These are phyloP conservation scores for Metaphire vulgaris DNA, from an alignment of 1,140 invertebrate species.

Conservation along the genomic window DNA sequence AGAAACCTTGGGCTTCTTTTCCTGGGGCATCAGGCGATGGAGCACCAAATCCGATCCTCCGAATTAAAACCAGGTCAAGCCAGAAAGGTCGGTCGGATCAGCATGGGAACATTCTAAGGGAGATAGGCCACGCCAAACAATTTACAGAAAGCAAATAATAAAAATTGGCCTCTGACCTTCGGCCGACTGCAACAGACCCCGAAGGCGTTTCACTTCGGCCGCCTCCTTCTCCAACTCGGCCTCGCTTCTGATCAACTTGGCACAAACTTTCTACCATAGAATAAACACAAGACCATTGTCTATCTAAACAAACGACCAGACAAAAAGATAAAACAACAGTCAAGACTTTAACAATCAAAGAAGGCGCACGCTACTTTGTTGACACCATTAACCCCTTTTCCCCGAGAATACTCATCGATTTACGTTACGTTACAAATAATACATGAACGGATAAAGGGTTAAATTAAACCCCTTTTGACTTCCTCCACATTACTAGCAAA, in stretches of 20 bases:
- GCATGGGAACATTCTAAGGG: background rate
- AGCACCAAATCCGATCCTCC: background rate
- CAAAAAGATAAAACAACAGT: too few relatives aligned
- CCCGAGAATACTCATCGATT: background rate
- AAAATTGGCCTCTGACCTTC: background rate
- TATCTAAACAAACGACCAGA: background rate
- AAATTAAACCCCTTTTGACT: too few relatives aligned
- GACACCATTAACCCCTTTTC: background rate
- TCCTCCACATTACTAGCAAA: too few relatives aligned
- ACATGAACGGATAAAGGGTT: too few relatives aligned
- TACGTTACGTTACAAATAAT: background rate
- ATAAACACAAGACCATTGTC: background rate
- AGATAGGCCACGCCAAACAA: too few relatives aligned
- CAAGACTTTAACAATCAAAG: too few relatives aligned
- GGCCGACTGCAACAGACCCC: background rate
- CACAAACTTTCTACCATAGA: background rate
- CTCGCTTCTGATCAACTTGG: background rate
- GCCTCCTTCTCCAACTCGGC: background rate
- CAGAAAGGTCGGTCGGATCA: background rate
- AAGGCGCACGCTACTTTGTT: too few relatives aligned
- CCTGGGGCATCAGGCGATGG: background rate
- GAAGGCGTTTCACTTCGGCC: background rate
- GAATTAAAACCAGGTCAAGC: too few relatives aligned
- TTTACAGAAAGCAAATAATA: background rate
- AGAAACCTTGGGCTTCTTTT: background rate